Percentiles rank a stretch among this genome's conserved stretches.
These are phyloP conservation scores for Phthorimaea operculella DNA, from an alignment of 1,140 invertebrate species.

Conservation along the genomic window DNA sequence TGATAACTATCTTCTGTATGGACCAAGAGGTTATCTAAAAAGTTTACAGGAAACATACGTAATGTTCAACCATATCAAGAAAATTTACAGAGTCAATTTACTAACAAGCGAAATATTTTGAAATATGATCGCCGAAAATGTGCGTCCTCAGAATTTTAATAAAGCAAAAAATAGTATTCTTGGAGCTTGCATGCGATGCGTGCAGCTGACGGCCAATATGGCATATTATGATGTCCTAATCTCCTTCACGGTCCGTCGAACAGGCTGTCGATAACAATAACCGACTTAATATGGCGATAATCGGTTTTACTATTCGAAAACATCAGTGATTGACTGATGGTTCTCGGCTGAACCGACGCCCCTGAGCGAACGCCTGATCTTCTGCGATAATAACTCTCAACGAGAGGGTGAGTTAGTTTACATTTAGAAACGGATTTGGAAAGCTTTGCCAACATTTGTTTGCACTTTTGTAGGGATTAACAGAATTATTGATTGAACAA, in stretches of 20 bases:
- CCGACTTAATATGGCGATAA: conserved; percentile 65
- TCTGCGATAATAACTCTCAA: background rate
- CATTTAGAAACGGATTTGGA: background rate
- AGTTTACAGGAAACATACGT: too few species aligned
- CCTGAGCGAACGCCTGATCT: conserved; percentile 22
- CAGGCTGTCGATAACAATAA: conserved; percentile 63
- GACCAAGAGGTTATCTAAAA: too few species aligned
- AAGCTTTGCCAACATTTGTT: background rate
- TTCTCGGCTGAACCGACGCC: conserved; percentile 39
- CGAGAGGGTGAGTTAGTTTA: background rate
- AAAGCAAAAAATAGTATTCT: conserved; percentile 37
- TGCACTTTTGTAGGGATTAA: too few species aligned
- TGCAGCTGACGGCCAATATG: conserved; percentile 65
- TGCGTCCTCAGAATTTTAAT: conserved; percentile 26
- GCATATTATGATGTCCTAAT: conserved; percentile 65
- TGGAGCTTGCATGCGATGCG: conserved; percentile 45
- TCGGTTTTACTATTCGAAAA: conserved; percentile 65
- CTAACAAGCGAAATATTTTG: background rate
- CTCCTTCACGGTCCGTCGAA: conserved; percentile 55
- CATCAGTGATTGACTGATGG: conserved; percentile 62
- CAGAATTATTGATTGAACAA: too few species aligned
- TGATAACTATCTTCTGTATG: too few species aligned
- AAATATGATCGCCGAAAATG: background rate
- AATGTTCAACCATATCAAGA: too few species aligned
- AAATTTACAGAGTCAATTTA: too few species aligned